These are phyloP conservation scores for Sebastes matsubarae DNA, from an alignment of 2,797 vertebrate species.

Conservation along the genomic window DNA sequence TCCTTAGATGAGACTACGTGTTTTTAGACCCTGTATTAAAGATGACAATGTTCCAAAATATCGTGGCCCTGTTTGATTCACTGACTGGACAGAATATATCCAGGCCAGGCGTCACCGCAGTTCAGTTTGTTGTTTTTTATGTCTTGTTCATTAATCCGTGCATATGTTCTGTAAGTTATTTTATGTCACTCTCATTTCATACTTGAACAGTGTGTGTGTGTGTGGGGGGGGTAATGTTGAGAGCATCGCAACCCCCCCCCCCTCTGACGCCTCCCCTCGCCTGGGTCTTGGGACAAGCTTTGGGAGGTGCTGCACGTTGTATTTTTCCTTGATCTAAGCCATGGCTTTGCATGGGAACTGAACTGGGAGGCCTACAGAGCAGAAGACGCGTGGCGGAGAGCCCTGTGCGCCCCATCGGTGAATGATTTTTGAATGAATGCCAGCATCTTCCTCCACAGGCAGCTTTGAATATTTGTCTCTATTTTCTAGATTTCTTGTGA, in stretches of 20 bases:
- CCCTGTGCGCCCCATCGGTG: slow-evolving; percentile 46
- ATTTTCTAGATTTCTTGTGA: slow-evolving; percentile 66
- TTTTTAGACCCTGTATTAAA: slow-evolving; percentile 68
- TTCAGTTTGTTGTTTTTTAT: background rate
- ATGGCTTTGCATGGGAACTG: slow-evolving; percentile 84
- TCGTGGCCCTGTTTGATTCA: slow-evolving; percentile 61
- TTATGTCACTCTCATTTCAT: slow-evolving; percentile 63
- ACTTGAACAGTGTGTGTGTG: slow-evolving; percentile 45
- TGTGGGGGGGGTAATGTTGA: slow-evolving; percentile 9
- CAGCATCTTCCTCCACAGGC: slow-evolving; percentile 80
- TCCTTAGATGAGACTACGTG: slow-evolving; percentile 52
- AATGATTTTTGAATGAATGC: slow-evolving; percentile 76
- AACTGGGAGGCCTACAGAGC: slow-evolving; percentile 71
- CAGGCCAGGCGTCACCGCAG: slow-evolving; percentile 23
- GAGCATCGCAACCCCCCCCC: background rate
- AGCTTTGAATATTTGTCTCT: slow-evolving; percentile 78
- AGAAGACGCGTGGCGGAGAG: slow-evolving; percentile 40
- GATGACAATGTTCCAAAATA: slow-evolving; percentile 40
- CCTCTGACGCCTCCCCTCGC: slow-evolving; percentile 16
- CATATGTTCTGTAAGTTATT: slow-evolving; percentile 46
- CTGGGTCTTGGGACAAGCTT: slow-evolving; percentile 65
- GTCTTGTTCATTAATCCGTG: slow-evolving; percentile 32
- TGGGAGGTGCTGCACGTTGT: slow-evolving; percentile 80
- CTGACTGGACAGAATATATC: slow-evolving; percentile 21
- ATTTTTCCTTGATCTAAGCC: slow-evolving; percentile 72